Percentiles rank a stretch among this genome's conserved stretches.
These are phyloP conservation scores for Garra rufa DNA, from an alignment of 2,113 vertebrate genomes.

Conservation along the genomic window DNA sequence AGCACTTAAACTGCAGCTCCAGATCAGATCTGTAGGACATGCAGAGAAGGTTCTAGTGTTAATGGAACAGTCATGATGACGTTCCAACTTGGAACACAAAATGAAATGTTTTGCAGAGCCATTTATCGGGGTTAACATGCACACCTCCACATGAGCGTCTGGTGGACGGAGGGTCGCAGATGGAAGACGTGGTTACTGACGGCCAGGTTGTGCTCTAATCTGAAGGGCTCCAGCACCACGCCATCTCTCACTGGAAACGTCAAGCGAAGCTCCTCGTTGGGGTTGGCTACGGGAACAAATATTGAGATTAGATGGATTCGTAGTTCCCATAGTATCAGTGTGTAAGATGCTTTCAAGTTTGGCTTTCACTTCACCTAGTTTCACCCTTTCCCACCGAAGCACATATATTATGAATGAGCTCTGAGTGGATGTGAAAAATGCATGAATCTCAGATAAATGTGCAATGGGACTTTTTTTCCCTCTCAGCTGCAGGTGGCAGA, in stretches of 20 bases:
- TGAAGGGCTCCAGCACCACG: conserved; percentile 98
- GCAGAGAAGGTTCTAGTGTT: neutral
- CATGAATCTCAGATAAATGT: conserved; percentile 50
- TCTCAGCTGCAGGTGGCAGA: conserved; percentile 45
- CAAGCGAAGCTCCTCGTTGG: conserved; percentile 94
- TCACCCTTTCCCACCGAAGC: conserved; percentile 41
- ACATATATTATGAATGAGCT: conserved; percentile 57
- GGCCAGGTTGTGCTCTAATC: conserved; percentile 97
- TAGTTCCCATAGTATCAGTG: conserved; percentile 2
- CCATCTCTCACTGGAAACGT: conserved; percentile 96
- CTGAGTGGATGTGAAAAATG: conserved; percentile 50
- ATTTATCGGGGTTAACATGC: neutral
- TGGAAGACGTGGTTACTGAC: conserved; percentile 99
- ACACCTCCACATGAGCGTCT: conserved; percentile 98
- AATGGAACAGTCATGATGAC: neutral
- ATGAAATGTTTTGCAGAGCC: neutral
- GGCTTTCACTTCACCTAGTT: conserved; percentile 41
- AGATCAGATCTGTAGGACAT: conserved; percentile 86
- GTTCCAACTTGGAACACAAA: neutral
- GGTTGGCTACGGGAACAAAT: conserved; percentile 80
- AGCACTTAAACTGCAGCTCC: conserved; percentile 99
- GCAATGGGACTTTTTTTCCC: conserved; percentile 43
- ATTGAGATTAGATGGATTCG: neutral
- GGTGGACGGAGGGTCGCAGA: conserved; percentile 94
- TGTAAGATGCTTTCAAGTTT: conserved; percentile 1